These are phyloP conservation scores for Caerostris extrusa DNA, from an alignment of 1,140 invertebrate species.

Conservation along the genomic window DNA sequence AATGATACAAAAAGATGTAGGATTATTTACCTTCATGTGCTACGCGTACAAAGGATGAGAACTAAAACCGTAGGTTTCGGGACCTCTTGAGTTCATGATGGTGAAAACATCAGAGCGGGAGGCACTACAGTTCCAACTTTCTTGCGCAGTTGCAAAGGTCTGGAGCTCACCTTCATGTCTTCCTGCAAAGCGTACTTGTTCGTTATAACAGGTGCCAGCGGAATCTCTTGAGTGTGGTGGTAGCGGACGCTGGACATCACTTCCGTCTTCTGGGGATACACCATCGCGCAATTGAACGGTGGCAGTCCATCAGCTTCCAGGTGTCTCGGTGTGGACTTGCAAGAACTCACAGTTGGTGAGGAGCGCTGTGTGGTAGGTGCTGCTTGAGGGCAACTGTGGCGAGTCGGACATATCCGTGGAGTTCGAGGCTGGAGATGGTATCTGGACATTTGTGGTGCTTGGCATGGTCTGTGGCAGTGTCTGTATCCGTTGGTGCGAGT, in stretches of 20 bases:
- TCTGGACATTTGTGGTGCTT: neutral
- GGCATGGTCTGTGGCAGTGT: constrained; percentile 22
- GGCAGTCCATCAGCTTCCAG: neutral
- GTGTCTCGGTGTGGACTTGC: constrained; percentile 58
- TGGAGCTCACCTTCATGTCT: constrained; percentile 36
- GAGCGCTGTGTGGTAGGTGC: constrained; percentile 52
- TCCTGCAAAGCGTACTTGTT: constrained; percentile 78
- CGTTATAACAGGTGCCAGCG: constrained; percentile 74
- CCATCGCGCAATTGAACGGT: no score
- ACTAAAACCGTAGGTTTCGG: neutral
- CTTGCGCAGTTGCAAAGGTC: constrained; percentile 18
- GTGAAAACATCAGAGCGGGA: constrained; percentile 20
- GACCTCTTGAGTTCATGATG: constrained; percentile 6
- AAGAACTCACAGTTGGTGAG: constrained; percentile 62
- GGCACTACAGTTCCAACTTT: neutral
- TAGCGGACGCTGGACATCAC: neutral
- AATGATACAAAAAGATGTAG: no score
- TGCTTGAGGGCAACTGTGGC: constrained; percentile 11
- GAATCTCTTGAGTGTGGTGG: neutral
- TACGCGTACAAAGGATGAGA: neutral
- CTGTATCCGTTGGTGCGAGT: neutral
- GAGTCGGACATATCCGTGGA: neutral
- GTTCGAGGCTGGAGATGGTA: neutral
- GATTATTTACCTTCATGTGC: constrained; percentile 53
- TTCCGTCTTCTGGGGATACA: neutral